A percentile compares a stretch with the other conserved stretches of the same genome.
These are phyloP conservation scores for Pogona vitticeps DNA, from an alignment of 2,113 vertebrate genomes.

Conservation along the genomic window DNA sequence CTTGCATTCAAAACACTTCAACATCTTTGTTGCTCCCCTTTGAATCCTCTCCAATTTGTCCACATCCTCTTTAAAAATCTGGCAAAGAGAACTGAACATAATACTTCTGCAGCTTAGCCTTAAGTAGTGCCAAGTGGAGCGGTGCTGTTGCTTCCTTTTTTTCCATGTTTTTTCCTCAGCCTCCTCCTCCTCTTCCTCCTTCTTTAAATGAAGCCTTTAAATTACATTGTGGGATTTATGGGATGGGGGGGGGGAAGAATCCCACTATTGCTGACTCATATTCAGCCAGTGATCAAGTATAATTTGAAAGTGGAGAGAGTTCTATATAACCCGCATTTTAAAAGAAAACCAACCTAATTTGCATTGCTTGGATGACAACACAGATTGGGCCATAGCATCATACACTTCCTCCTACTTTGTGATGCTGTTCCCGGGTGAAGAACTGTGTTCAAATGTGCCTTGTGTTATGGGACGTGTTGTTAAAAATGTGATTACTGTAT, in stretches of 20 bases:
- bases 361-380: not conserved
- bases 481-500: too few relatives aligned
- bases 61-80: constrained; percentile 35
- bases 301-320: not conserved
- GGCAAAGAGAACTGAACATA: constrained; percentile 3
- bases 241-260: not conserved
- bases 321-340: not conserved
- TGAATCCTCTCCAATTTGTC: constrained; percentile 27
- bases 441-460: not conserved
- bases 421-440: not conserved
- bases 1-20: constrained; percentile 25
- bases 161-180: not conserved
- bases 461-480: too few relatives aligned
- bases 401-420: not conserved
- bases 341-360: not conserved
- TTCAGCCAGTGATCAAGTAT: not conserved
- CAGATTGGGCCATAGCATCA: not conserved
- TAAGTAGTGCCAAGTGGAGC: constrained; percentile 16
- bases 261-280: constrained; percentile 5
- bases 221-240: not conserved
- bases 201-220: not conserved
- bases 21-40: constrained; percentile 26
- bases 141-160: not conserved
- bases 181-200: not conserved
- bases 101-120: constrained; percentile 4